Conservation (phyloP, 2,797 vertebrate genomes). For the Siniperca undulata region DNA sequence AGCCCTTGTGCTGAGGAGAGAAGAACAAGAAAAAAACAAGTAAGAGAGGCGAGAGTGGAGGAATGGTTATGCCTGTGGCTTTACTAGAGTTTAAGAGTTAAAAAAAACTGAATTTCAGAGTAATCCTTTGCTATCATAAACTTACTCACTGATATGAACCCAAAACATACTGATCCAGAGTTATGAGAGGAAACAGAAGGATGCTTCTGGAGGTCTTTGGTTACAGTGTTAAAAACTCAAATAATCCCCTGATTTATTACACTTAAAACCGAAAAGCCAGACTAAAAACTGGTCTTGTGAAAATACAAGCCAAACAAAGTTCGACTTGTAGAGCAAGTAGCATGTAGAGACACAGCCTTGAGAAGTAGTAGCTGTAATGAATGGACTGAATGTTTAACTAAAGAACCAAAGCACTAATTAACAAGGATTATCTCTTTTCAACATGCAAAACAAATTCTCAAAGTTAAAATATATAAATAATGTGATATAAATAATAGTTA, state of each 20-base stretch:
- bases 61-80: neutral
- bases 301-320: neutral
- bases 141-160: neutral
- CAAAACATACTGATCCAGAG: neutral
- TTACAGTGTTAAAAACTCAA: neutral
- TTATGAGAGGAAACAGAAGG: neutral
- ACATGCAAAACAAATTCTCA: neutral
- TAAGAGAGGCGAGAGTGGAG: neutral
- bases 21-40: neutral
- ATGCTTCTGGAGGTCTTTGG: neutral
- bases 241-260: neutral
- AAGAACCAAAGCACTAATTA: neutral
- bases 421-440: neutral
- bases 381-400: neutral
- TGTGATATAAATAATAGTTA: neutral
- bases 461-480: neutral
- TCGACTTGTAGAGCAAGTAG: neutral
- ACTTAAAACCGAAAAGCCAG: neutral
- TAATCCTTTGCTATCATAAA: neutral
- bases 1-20: constrained; percentile 83
- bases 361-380: neutral
- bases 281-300: neutral
- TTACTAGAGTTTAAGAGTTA: neutral
- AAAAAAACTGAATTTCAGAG: neutral
- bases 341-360: neutral